Conservation (phyloP, 2,888 invertebrate species). For the Melieria omissa region DNA sequence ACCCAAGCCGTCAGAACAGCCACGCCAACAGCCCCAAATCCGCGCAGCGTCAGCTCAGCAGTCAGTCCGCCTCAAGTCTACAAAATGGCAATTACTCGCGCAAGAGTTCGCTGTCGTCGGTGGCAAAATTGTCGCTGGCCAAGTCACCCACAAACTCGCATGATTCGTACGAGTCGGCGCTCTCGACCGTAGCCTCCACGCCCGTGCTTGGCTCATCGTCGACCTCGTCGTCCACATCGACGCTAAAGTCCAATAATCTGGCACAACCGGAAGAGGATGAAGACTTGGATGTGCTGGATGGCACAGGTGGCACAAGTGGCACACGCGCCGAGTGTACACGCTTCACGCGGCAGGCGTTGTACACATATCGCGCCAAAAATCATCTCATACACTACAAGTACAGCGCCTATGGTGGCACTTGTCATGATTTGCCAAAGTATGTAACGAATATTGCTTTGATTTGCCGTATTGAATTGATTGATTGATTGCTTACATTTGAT, state of each 20-base stretch:
- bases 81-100: constrained; percentile 55
- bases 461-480: not conserved
- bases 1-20: constrained; percentile 42
- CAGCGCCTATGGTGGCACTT: constrained; percentile 86
- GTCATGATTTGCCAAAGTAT: constrained; percentile 86
- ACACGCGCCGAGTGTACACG: constrained; percentile 67
- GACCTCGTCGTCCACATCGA: constrained; percentile 55
- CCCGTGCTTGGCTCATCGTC: constrained; percentile 40
- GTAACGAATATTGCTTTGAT: constrained; percentile 13
- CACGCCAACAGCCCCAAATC: constrained; percentile 45
- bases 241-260: constrained; percentile 57
- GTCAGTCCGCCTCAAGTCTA: constrained; percentile 38
- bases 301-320: constrained; percentile 17
- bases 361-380: constrained; percentile 88
- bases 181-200: constrained; percentile 36
- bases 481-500: constrained; percentile 7
- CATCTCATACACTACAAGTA: constrained; percentile 93
- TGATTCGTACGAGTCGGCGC: constrained; percentile 62
- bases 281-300: constrained; percentile 49
- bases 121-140: constrained; percentile 44
- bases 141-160: constrained; percentile 54
- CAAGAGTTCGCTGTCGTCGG: constrained; percentile 59
- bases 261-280: constrained; percentile 61
- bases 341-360: constrained; percentile 72
- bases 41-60: constrained; percentile 54